Conservation (phyloP, 2,797 vertebrate species). For the Spea hammondii region DNA sequence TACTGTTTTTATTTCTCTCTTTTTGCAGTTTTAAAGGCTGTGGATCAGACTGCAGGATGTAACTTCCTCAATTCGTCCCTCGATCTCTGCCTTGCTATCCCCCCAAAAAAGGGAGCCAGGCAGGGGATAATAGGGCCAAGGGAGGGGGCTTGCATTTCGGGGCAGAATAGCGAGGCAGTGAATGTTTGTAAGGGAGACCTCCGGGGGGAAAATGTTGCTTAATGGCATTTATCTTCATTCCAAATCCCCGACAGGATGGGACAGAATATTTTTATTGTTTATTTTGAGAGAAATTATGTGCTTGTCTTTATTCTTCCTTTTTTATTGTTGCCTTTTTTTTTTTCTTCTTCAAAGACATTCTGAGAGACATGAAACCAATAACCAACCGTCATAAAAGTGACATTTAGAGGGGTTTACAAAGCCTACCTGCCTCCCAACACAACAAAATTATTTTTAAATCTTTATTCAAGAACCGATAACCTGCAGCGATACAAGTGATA, state of each 20-base stretch:
- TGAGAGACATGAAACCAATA: too few species aligned
- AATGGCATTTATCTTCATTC: conserved; percentile 49
- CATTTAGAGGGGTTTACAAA: too few species aligned
- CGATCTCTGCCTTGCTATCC: conserved; percentile 55
- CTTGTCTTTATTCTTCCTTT: conserved; percentile 58
- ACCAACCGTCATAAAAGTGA: too few species aligned
- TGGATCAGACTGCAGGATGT: conserved; percentile 58
- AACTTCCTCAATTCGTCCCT: conserved; percentile 57
- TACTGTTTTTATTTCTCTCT: conserved; percentile 4
- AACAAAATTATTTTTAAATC: background rate
- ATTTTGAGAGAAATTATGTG: conserved; percentile 62
- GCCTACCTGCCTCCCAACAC: background rate
- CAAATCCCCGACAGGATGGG: conserved; percentile 59
- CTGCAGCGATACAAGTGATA: conserved; percentile 6
- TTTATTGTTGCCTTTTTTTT: conserved; percentile 23
- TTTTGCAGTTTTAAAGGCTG: conserved; percentile 67
- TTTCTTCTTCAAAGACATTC: too few species aligned
- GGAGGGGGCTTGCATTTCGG: conserved; percentile 59
- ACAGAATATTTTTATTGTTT: conserved; percentile 62
- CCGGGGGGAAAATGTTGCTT: conserved; percentile 54
- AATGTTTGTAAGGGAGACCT: conserved; percentile 59
- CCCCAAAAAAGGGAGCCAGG: conserved; percentile 44
- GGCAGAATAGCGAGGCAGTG: conserved; percentile 48
- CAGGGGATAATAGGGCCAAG: conserved; percentile 50
- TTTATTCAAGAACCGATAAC: conserved; percentile 2